These are phyloP conservation scores for Deilephila porcellus DNA, from an alignment of 2,888 invertebrate species.

Conservation along the genomic window DNA sequence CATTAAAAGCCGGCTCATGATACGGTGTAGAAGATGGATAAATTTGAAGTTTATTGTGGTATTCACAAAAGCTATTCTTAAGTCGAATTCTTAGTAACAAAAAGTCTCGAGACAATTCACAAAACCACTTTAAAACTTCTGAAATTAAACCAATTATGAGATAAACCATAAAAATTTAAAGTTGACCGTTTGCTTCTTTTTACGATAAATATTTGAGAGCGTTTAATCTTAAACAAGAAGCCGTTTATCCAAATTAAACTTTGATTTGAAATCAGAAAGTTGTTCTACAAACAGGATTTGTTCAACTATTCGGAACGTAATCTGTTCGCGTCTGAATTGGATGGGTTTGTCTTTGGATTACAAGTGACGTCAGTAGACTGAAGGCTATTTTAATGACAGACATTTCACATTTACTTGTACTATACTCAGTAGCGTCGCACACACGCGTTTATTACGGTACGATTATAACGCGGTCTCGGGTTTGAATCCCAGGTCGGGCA, in stretches of 20 bases:
- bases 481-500: no score
- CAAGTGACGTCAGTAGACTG: no score
- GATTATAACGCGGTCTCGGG: no score
- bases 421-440: no score
- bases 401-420: no score
- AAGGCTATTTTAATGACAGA: no score
- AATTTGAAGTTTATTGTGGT: no score
- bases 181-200: background rate
- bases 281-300: background rate
- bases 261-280: conserved; percentile 19
- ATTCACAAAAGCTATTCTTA: background rate
- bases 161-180: conserved; percentile 9
- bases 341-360: background rate
- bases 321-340: background rate
- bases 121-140: background rate
- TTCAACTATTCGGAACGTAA: conserved; percentile 11
- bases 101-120: background rate
- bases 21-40: no score
- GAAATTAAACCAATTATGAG: conserved; percentile 4
- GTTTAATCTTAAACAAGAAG: conserved; percentile 20
- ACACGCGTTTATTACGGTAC: no score
- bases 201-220: conserved; percentile 12
- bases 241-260: conserved; percentile 6
- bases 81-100: background rate
- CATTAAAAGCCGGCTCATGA: no score